These are phyloP conservation scores for Orchesella flavescens DNA, from an alignment of 2,888 invertebrate genomes.

Conservation along the genomic window DNA sequence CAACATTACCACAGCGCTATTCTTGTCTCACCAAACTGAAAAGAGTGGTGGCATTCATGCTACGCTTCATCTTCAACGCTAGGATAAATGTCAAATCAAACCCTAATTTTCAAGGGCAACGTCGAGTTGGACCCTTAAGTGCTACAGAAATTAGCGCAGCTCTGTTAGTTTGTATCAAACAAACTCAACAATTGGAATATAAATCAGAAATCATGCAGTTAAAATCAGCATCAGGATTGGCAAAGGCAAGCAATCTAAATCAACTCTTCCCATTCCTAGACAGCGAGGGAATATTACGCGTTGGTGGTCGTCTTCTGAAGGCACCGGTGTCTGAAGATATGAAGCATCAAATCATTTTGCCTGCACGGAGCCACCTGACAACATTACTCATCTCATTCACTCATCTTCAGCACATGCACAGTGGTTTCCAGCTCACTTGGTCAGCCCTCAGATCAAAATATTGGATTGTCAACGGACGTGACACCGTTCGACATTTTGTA, in stretches of 20 bases:
- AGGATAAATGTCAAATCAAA: too few relatives aligned
- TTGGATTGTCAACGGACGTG: conserved; percentile 26
- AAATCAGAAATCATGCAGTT: too few relatives aligned
- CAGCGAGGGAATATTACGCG: conserved; percentile 61
- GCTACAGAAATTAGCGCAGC: too few relatives aligned
- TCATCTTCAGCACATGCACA: conserved; percentile 14
- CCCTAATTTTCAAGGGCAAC: too few relatives aligned
- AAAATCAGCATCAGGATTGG: too few relatives aligned
- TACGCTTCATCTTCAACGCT: too few relatives aligned
- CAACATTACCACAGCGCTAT: too few relatives aligned
- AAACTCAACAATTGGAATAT: too few relatives aligned
- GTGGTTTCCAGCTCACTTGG: neutral
- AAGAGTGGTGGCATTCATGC: too few relatives aligned
- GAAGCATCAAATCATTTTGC: conserved; percentile 31
- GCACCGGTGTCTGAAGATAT: conserved; percentile 67
- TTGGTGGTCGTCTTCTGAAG: conserved; percentile 72
- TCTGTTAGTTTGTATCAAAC: too few relatives aligned
- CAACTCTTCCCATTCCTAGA: neutral
- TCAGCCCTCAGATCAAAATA: neutral
- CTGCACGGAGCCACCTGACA: neutral
- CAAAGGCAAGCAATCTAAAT: neutral
- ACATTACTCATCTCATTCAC: conserved; percentile 5
- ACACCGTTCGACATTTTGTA: neutral
- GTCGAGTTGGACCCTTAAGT: too few relatives aligned
- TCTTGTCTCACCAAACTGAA: too few relatives aligned